Evolutionary conservation across 1,140 invertebrate species (phyloP).

Genomic region (Holcopasites calliopsidis): DNA sequence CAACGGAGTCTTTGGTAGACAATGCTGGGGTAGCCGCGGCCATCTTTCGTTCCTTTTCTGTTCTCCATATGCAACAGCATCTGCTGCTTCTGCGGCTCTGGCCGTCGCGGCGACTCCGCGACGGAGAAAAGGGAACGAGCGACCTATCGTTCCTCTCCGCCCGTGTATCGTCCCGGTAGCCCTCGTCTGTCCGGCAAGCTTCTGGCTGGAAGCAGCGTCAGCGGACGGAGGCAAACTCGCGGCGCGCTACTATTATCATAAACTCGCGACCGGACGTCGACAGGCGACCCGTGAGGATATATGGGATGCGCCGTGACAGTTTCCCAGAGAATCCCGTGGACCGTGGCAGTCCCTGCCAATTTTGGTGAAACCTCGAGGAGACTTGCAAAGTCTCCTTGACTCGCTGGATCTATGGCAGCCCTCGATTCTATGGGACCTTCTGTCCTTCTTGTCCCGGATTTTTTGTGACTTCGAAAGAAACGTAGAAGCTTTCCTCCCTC

Average conservation of each 20-base stretch:
- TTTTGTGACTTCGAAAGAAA: no score
- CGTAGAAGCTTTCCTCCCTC: no score
- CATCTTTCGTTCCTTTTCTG: constrained; percentile 78
- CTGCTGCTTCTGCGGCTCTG: constrained; percentile 51
- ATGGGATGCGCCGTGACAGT: constrained; percentile 4
- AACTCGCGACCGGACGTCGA: constrained; percentile 47
- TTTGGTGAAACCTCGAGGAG: background rate
- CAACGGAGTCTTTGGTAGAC: constrained; percentile 73
- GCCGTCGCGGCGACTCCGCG: constrained; percentile 42
- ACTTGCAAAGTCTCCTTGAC: no score
- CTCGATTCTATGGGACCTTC: no score
- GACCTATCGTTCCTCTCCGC: constrained; percentile 11
- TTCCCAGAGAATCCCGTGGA: constrained; percentile 10
- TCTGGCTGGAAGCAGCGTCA: constrained; percentile 26
- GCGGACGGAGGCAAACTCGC: constrained; percentile 8
- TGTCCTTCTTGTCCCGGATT: no score
- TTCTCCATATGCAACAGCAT: constrained; percentile 78
- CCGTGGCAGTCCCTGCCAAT: background rate
- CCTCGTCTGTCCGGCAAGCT: background rate
- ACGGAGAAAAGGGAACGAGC: constrained; percentile 43
- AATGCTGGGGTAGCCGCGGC: constrained; percentile 72
- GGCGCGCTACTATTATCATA: constrained; percentile 67
- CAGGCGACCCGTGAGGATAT: constrained; percentile 19
- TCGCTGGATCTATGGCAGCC: background rate
- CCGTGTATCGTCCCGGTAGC: background rate